Percentiles rank a stretch among this genome's conserved stretches.
phyloP scores from a whole-genome alignment of 1,140 invertebrate genomes.

The Tyrophagus putrescentiae region DNA sequence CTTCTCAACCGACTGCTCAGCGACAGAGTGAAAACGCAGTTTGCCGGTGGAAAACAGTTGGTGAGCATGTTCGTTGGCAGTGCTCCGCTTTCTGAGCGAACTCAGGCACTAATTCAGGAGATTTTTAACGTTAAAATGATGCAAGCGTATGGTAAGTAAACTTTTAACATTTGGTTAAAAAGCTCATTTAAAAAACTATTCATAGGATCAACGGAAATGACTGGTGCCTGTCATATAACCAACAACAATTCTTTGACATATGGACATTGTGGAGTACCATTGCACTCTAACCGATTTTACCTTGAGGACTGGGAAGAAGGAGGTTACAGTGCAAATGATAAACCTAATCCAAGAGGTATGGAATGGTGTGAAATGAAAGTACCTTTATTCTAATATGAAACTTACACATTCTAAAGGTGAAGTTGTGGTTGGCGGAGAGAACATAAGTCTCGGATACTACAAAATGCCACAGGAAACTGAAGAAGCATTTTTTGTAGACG shows the following conservation, averaged over 20 bases:
- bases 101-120: constrained; percentile 4
- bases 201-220: too few species aligned
- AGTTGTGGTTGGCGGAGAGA: constrained; percentile 62
- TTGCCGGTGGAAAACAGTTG: constrained; percentile 4
- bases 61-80: constrained; percentile 37
- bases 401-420: not conserved
- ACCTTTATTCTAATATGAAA: too few species aligned
- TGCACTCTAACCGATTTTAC: too few species aligned
- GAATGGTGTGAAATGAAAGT: too few species aligned
- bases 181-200: too few species aligned
- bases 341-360: too few species aligned
- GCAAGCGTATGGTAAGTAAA: constrained; percentile 42
- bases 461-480: constrained; percentile 71
- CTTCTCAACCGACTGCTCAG: constrained; percentile 21
- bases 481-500: constrained; percentile 49
- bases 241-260: too few species aligned
- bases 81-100: constrained; percentile 78
- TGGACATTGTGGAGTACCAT: too few species aligned
- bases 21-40: constrained; percentile 14
- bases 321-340: too few species aligned
- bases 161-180: not conserved
- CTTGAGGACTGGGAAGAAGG: too few species aligned
- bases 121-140: constrained; percentile 59
- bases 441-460: constrained; percentile 86
- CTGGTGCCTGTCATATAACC: too few species aligned